These are phyloP conservation scores for Pandion haliaetus DNA, from an alignment of 2,113 vertebrate species.

Conservation along the genomic window DNA sequence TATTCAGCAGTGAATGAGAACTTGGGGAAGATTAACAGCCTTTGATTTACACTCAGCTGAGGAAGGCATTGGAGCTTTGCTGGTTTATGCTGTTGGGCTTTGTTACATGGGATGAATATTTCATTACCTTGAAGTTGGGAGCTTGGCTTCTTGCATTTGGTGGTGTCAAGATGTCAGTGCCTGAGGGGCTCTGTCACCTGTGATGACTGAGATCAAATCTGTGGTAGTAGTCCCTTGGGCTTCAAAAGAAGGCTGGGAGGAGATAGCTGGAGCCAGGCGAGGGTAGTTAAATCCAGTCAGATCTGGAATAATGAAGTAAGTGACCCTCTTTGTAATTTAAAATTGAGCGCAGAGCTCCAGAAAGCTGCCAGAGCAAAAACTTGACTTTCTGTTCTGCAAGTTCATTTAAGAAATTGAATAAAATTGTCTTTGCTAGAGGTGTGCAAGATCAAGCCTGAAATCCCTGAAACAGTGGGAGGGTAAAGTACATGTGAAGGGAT, in stretches of 20 bases:
- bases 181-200: not conserved
- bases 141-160: not conserved
- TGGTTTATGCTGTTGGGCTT: constrained; percentile 12
- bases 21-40: constrained; percentile 35
- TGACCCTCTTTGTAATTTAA: not conserved
- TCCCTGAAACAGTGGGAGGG: not conserved
- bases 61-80: not conserved
- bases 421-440: not conserved
- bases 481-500: not conserved
- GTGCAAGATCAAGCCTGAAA: not conserved
- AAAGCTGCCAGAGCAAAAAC: not conserved
- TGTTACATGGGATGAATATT: not conserved
- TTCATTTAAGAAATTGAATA: not conserved
- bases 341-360: not conserved
- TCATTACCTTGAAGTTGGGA: not conserved
- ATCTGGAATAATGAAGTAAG: not conserved
- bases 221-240: not conserved
- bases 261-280: not conserved
- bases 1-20: not conserved
- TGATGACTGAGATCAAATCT: not conserved
- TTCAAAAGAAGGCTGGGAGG: not conserved
- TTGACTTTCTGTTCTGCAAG: not conserved
- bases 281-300: not conserved
- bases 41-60: constrained; percentile 37
- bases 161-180: accelerated